Conservation (phyloP, 2,888 invertebrate genomes). For the Oligia fasciuncula region DNA sequence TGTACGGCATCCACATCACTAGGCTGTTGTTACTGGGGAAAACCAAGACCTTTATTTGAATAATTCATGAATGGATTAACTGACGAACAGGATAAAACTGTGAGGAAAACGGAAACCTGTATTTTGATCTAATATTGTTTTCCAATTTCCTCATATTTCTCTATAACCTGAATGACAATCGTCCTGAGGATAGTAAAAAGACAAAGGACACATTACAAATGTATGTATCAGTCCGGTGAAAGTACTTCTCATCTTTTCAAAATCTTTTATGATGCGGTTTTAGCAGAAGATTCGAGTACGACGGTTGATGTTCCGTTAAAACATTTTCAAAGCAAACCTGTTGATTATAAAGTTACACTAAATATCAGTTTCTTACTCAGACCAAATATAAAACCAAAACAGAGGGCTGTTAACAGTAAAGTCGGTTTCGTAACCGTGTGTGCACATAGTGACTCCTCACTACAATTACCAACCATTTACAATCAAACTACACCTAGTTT, state of each 20-base stretch:
- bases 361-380: background rate
- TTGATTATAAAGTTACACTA: no score
- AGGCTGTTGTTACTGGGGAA: conserved; percentile 67
- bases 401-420: no score
- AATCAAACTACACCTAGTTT: no score
- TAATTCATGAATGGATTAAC: background rate
- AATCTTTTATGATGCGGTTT: background rate
- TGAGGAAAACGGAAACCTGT: background rate
- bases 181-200: background rate
- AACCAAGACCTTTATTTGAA: background rate
- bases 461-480: no score
- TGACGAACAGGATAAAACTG: background rate
- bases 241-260: background rate
- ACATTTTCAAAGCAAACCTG: background rate
- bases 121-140: background rate
- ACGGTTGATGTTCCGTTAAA: background rate
- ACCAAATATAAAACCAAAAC: no score
- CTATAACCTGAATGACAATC: background rate
- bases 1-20: conserved; percentile 71
- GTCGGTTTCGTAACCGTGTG: no score
- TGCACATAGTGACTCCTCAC: no score
- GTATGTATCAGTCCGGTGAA: background rate
- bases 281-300: background rate
- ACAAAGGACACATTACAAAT: no score
- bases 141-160: background rate